Percentiles rank a stretch among this genome's conserved stretches.
These are phyloP conservation scores for Macropodus opercularis DNA, from an alignment of 2,797 vertebrate species.

Conservation along the genomic window DNA sequence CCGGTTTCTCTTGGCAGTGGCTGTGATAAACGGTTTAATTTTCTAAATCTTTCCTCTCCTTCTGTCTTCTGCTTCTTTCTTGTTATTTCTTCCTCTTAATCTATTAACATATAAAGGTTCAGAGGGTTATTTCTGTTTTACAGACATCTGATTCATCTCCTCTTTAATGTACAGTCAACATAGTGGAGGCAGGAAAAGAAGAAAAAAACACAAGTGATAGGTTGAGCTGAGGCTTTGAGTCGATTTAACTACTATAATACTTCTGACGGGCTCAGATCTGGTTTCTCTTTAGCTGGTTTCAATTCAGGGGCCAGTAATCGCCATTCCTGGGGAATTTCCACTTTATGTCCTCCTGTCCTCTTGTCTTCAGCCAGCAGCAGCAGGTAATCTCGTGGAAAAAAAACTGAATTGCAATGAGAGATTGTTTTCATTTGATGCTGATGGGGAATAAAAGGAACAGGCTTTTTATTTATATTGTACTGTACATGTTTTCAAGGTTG, in stretches of 20 bases:
- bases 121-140: constrained; percentile 66
- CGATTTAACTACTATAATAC: constrained; percentile 68
- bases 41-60: constrained; percentile 39
- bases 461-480: constrained; percentile 5
- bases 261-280: constrained; percentile 69
- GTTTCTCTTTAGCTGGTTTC: constrained; percentile 73
- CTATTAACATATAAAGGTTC: constrained; percentile 48
- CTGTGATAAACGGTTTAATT: constrained; percentile 57
- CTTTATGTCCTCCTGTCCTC: constrained; percentile 61
- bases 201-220: constrained; percentile 63
- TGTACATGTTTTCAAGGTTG: constrained; percentile 9
- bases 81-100: constrained; percentile 43
- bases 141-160: constrained; percentile 65
- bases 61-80: constrained; percentile 20
- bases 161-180: constrained; percentile 56
- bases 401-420: constrained; percentile 23
- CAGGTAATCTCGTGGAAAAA: constrained; percentile 60
- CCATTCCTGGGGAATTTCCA: constrained; percentile 64
- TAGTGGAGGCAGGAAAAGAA: constrained; percentile 35
- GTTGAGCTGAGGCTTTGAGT: constrained; percentile 60
- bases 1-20: constrained; percentile 22
- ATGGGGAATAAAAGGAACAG: constrained; percentile 25
- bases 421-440: constrained; percentile 34
- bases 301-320: constrained; percentile 70
- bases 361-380: constrained; percentile 51